A percentile compares a stretch with the other conserved stretches of the same genome.
Conservation (phyloP, 2,797 vertebrate genomes). For the Darevskia mixta region DNA sequence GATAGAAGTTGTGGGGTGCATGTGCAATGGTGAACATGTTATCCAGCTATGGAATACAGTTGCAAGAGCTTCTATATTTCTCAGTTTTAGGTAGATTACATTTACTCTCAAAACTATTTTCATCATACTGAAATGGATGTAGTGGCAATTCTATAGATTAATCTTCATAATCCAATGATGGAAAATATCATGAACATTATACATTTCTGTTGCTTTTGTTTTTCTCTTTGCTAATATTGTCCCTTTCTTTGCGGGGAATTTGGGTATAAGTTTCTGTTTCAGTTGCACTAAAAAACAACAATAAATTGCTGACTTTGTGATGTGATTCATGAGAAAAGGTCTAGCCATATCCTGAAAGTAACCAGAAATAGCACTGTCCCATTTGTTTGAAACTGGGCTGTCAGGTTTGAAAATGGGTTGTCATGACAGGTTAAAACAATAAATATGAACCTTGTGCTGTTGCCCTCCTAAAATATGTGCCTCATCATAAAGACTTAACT, state of each 20-base stretch:
- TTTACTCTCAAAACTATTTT: neutral
- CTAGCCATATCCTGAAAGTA: neutral
- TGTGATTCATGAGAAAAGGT: conserved; percentile 18
- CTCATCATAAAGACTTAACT: conserved; percentile 29
- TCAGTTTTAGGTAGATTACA: neutral
- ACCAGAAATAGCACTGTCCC: conserved; percentile 36
- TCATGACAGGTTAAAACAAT: conserved; percentile 31
- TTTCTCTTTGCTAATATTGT: neutral
- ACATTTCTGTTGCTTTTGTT: neutral
- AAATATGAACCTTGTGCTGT: neutral
- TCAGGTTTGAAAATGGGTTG: conserved; percentile 28
- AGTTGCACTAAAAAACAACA: conserved; percentile 14
- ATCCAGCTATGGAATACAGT: conserved; percentile 20
- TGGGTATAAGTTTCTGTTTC: conserved; percentile 31
- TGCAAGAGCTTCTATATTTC: conserved; percentile 13
- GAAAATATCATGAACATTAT: neutral
- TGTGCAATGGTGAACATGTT: neutral
- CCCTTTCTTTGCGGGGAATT: neutral
- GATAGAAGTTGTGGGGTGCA: neutral
- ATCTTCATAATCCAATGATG: neutral
- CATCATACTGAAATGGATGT: fast-evolving
- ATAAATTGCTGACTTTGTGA: conserved; percentile 28
- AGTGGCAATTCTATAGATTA: neutral
- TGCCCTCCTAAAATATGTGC: conserved; percentile 11
- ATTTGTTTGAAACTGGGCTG: conserved; percentile 10